Evolutionary conservation across 2,888 invertebrate genomes (phyloP), one percentile per base, ranked within the genome.

Genomic region (Campaea margaritaria): DNA sequence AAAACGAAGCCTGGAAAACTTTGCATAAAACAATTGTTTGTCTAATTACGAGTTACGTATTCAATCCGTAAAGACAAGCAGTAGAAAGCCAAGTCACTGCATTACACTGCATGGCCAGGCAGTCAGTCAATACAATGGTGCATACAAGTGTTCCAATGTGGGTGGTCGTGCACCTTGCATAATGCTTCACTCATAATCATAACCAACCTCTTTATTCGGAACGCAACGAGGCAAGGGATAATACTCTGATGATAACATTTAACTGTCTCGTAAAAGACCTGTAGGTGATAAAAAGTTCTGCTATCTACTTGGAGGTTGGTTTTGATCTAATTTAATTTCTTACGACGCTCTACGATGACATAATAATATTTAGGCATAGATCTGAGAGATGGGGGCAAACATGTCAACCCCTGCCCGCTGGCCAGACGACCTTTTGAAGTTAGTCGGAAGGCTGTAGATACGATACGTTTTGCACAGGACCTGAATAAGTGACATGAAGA

Each of bases 111-210:
- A 28, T 34, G 36, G 34, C n/a, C 28, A 62, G 65, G 70, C 70
- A 72, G 72, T 74, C 72, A 68, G 72, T 67, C 74, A 75, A 75
- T 74, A 80, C 79, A 79, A 79, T 79, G 74, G 76, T 42, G 63
- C 61, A 67, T 69, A 72, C 72, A 73, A 75, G 71, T 70, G 64
- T 64, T 70, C 69, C 67, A 68, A 70, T 65, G 76, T 85, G 86
- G 87, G 86, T 86, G 87, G 86, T 75, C 81, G 67, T 66, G 78
- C 83, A 85, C 84, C 85, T 86, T 82, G 75, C 75, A 88, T 82
- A 87, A 85, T 73, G 75, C 66, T 59, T 69, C 67, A 67, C 73
- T 81, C 75, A 78, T 81, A 68, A 74, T 74, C 72, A 75, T 54
- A 59, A 60, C 69, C 68, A 67, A 62, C 57, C 70, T 73, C 76